phyloP scores from a whole-genome alignment of 2,797 vertebrate species.

The Lophius americanus region DNA sequence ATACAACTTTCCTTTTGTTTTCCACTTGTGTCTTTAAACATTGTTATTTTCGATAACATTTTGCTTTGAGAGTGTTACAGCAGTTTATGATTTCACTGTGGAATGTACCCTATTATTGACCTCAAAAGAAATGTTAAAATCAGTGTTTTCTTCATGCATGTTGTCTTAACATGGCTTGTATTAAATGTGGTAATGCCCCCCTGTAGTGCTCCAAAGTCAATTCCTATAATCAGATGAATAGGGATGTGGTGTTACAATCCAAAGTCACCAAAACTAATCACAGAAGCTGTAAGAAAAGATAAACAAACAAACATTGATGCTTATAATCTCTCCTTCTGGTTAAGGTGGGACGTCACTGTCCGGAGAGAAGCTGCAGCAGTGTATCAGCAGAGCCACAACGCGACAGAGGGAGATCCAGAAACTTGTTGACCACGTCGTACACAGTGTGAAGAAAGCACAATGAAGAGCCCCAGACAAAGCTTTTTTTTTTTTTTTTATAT shows the following conservation, averaged over 20 bases:
- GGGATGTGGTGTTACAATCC: not conserved
- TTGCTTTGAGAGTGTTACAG: too few species aligned
- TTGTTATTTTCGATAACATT: too few species aligned
- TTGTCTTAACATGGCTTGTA: too few species aligned
- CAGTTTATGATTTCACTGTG: too few species aligned
- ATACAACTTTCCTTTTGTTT: too few species aligned
- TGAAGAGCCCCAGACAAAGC: constrained; percentile 65
- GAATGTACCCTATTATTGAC: too few species aligned
- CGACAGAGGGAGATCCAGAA: constrained; percentile 91
- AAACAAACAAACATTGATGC: too few species aligned
- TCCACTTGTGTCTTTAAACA: too few species aligned
- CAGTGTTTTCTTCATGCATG: too few species aligned
- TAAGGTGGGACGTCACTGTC: constrained; percentile 81
- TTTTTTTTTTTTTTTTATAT: constrained; percentile 63
- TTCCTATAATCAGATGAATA: not conserved
- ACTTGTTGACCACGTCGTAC: constrained; percentile 87
- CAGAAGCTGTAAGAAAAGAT: not conserved
- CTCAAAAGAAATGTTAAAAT: too few species aligned
- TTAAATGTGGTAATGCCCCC: too few species aligned
- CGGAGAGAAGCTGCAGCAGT: constrained; percentile 93
- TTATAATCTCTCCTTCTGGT: not conserved
- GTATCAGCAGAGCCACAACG: constrained; percentile 86
- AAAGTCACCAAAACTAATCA: not conserved
- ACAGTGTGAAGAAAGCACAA: constrained; percentile 81
- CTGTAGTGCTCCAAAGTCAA: too few species aligned